Conservation (phyloP, 1,140 invertebrate genomes). For the Thaumetopoea pityocampa region DNA sequence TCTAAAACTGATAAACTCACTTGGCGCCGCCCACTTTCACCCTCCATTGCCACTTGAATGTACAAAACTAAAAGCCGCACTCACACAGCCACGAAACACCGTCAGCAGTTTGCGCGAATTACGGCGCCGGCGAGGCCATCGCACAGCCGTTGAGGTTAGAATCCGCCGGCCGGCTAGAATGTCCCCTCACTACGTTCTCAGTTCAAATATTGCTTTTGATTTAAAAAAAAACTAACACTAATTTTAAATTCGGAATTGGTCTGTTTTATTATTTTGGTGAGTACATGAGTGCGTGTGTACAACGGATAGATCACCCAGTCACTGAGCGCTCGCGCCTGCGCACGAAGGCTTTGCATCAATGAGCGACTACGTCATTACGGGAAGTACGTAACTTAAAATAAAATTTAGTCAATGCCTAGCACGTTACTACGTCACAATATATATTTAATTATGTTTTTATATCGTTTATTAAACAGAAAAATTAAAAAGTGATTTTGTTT, state of each 20-base stretch:
- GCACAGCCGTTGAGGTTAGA: constrained; percentile 40
- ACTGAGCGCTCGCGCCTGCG: constrained; percentile 58
- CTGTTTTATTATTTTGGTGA: constrained; percentile 25
- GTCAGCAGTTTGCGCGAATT: constrained; percentile 42
- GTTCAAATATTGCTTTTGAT: neutral
- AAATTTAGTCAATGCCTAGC: constrained; percentile 53
- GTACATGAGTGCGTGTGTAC: constrained; percentile 62
- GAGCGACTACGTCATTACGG: constrained; percentile 60
- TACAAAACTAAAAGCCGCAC: constrained; percentile 54
- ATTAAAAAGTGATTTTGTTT: constrained; percentile 31
- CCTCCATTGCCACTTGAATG: constrained; percentile 50
- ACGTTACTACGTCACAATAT: constrained; percentile 34
- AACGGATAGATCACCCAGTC: constrained; percentile 64
- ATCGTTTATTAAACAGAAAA: constrained; percentile 37
- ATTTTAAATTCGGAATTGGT: neutral
- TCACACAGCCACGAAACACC: constrained; percentile 53
- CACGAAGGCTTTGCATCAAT: constrained; percentile 55
- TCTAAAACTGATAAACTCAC: constrained; percentile 37
- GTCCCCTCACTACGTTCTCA: too few relatives aligned
- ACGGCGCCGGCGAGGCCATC: constrained; percentile 46
- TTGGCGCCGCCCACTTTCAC: constrained; percentile 33
- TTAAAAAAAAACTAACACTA: neutral
- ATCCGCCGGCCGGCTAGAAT: constrained; percentile 14
- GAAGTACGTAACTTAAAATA: constrained; percentile 64
- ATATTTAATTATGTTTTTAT: constrained; percentile 41